Conservation (phyloP, 1,140 invertebrate genomes). For the Brachionus calyciflorus region DNA sequence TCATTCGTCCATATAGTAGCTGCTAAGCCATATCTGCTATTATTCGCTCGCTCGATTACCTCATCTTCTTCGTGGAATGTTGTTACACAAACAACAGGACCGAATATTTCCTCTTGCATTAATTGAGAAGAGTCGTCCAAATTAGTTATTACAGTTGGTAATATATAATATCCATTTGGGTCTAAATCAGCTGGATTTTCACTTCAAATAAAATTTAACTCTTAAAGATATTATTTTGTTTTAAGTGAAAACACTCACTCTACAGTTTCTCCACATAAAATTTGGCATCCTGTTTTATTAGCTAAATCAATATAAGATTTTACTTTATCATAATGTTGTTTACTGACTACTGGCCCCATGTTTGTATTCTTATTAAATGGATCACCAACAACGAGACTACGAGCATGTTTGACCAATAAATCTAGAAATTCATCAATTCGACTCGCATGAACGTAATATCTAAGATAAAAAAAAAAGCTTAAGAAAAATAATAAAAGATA, state of each 20-base stretch:
- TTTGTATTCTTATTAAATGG: constrained; percentile 58
- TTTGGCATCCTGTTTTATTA: constrained; percentile 52
- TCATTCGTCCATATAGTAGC: constrained; percentile 64
- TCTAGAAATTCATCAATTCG: constrained; percentile 48
- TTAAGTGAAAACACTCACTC: constrained; percentile 49
- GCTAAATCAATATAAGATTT: constrained; percentile 60
- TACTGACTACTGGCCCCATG: constrained; percentile 64
- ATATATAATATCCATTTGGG: constrained; percentile 64
- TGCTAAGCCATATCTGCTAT: constrained; percentile 64
- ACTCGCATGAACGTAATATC: constrained; percentile 45
- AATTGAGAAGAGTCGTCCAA: constrained; percentile 59
- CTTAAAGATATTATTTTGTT: constrained; percentile 13
- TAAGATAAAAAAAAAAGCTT: constrained; percentile 8
- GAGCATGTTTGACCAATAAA: constrained; percentile 50
- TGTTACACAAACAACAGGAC: constrained; percentile 65
- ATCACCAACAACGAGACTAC: constrained; percentile 63
- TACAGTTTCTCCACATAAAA: constrained; percentile 55
- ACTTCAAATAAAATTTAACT: not conserved
- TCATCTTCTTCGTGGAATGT: constrained; percentile 64
- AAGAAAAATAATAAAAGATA: too few relatives aligned
- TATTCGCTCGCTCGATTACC: constrained; percentile 62
- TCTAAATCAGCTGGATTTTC: constrained; percentile 37
- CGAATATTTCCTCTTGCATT: constrained; percentile 68
- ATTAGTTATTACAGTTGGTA: constrained; percentile 63
- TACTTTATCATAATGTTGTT: constrained; percentile 64